Base-by-base conservation (phyloP, 2,797 vertebrate species). In the Pseudomugil tenellus region DNA sequence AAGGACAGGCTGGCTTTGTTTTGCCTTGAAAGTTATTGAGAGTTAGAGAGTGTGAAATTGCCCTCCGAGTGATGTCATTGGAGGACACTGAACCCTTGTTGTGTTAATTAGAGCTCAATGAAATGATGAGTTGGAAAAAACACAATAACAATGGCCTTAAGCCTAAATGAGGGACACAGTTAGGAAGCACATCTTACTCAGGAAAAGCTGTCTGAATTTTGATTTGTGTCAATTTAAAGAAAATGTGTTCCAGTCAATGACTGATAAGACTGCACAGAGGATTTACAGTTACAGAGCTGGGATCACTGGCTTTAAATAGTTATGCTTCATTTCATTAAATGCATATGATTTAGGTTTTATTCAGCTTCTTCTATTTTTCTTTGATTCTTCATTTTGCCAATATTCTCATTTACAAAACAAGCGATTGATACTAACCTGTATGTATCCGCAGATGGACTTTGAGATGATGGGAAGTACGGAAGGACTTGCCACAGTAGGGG, bases 391-490 rank as follows among this genome's bases (percentile, higher is more conserved):
- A 26, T 53, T 29, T 53, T 7, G 41, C 4, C 60, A 46, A 19
- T 39, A 57, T 79, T 75, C 64, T 75, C 41, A 58, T 66, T 77
- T 72, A 58, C 56, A 65, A 62, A 70, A 75, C 75, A 71, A 46
- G 29, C 32, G 56, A 84, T 88, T 67, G 67, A 41, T 75, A 89
- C 96, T 96, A 92, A 99, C 98, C 98, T 96, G 97, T 99, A 80
- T 99, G 98, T 95, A 99, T 98, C 94, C 98, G 94, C 93, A 99
- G 95, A 91, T 99, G 98, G 84, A 99, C 98, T 91, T 99, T 99
- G 86, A 99, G 95, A 87, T 99, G 98, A 79, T 99, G 97, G 49
- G 98, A 99, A 49, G 98, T 99, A 90, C 97, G 95, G 95, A 99
- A 99, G 62, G 96, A 96, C 91, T 99, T 99, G 85, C 97, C 97